Evolutionary conservation across 2,797 vertebrate genomes (phyloP), one percentile per base, ranked within the genome.

Genomic region (Botia almorhae): DNA sequence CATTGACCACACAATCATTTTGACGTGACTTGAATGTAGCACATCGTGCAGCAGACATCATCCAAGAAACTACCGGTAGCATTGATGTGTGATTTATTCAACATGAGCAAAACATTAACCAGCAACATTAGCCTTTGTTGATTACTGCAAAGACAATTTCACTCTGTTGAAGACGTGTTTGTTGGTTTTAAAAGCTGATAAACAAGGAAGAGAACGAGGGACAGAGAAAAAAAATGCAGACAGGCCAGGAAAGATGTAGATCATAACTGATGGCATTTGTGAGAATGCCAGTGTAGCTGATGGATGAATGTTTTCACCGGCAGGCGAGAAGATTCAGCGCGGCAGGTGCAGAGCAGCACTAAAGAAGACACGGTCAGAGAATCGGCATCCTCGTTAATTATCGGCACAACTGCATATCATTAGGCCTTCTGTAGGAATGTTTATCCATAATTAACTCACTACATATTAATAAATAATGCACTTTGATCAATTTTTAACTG

Each of bases 361-460:
- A 65, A 79, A 76, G 81, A 78, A n/a, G 82, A 86, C 56, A 39
- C 76, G n/a, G 80, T 89, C 89, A 69, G 87, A 87, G 87, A 90
- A 81, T 82, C 53, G 61, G 67, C 82, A 79, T 36, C 63, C 68
- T 76, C 58, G 79, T 87, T 85, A 86, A 88, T 87, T 87, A 85
- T 72, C 69, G 26, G 76, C 69, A 84, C 82, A 80, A 85, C 79
- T 83, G 85, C 82, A 88, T 90, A 88, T 93, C 90, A 92, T 93
- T 92, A 93, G 90, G 83, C 48, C 86, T 89, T 90, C 88, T 80
- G 84, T 86, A 89, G 90, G 87, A 89, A 77, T 88, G 83, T 84
- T 85, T 89, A 93, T 94, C 88, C 86, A 93, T 93, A 93, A 94
- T 94, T 92, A 89, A 93, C 83, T 85, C 84, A 70, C 33, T 82